Percentiles rank a stretch among this genome's conserved stretches.
phyloP scores from a whole-genome alignment of 2,888 invertebrate species.

The Drosophila atripex region DNA sequence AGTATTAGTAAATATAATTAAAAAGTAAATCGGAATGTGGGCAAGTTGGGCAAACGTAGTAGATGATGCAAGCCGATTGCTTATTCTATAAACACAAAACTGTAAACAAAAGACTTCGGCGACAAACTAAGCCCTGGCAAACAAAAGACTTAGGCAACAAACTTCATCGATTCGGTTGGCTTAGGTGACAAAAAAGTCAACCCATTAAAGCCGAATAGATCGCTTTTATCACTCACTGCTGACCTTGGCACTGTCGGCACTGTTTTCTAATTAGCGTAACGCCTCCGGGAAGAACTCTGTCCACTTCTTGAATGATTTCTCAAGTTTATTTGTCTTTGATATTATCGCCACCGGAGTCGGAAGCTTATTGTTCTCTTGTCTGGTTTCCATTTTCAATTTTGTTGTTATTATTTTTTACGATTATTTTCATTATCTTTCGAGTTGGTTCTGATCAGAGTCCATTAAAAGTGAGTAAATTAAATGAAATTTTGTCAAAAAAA shows the following conservation, averaged over 20 bases:
- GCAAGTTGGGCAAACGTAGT: conserved; percentile 40
- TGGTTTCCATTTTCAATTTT: conserved; percentile 25
- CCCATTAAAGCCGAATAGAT: conserved; percentile 13
- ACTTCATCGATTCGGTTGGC: conserved; percentile 1
- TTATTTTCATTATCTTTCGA: conserved; percentile 32
- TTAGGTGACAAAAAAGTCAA: conserved; percentile 3
- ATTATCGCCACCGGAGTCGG: conserved; percentile 43
- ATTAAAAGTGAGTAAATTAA: conserved; percentile 72
- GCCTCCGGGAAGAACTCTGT: conserved; percentile 26
- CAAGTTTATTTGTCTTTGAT: conserved; percentile 44
- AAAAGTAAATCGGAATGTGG: conserved; percentile 54
- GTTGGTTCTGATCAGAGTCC: conserved; percentile 58
- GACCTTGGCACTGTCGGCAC: conserved; percentile 61
- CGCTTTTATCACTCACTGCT: conserved; percentile 19
- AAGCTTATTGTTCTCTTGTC: conserved; percentile 45
- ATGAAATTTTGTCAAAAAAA: conserved; percentile 56
- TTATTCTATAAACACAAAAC: conserved; percentile 11
- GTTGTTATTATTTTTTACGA: conserved; percentile 20
- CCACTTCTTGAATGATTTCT: conserved; percentile 49
- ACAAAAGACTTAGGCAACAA: background rate
- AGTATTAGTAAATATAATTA: conserved; percentile 76
- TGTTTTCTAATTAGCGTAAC: conserved; percentile 70
- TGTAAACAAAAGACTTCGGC: conserved; percentile 52
- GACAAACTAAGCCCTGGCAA: conserved; percentile 44
- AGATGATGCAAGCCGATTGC: conserved; percentile 34